phyloP scores from a whole-genome alignment of 1,140 invertebrate genomes.

The Sycobia sp. region DNA sequence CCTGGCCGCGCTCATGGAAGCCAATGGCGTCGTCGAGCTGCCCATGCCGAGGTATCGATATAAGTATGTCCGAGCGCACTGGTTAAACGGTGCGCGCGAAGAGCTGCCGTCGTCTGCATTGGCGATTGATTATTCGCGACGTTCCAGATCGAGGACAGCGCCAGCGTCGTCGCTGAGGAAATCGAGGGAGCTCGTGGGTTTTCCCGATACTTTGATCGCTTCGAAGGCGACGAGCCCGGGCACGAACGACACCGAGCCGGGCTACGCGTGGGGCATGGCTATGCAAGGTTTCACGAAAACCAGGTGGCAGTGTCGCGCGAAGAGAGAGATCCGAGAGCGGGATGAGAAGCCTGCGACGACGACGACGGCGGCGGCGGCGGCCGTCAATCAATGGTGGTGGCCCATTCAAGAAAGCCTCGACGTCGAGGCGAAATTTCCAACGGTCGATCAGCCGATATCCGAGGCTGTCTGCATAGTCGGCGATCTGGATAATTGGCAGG shows the following conservation, averaged over 20 bases:
- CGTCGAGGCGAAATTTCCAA: conserved; percentile 54
- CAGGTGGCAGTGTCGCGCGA: conserved; percentile 35
- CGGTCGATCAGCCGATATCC: conserved; percentile 71
- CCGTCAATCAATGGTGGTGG: conserved; percentile 47
- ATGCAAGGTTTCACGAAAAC: conserved; percentile 55
- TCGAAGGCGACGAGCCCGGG: conserved; percentile 38
- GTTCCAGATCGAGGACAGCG: conserved; percentile 46
- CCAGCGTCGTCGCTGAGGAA: neutral
- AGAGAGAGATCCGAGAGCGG: neutral
- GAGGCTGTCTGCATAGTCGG: conserved; percentile 84
- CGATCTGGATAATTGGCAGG: conserved; percentile 82
- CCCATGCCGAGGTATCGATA: conserved; percentile 63
- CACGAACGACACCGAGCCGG: conserved; percentile 32
- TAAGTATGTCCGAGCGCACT: no score
- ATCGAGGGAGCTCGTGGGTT: conserved; percentile 45
- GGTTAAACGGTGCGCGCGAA: no score
- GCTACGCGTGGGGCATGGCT: conserved; percentile 55
- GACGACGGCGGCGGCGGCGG: neutral
- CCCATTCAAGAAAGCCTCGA: conserved; percentile 52
- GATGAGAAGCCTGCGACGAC: no score
- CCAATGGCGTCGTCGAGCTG: conserved; percentile 65
- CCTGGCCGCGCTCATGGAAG: conserved; percentile 54
- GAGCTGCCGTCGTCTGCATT: no score
- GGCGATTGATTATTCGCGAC: neutral
- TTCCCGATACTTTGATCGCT: conserved; percentile 49